Percentiles rank a stretch among this genome's conserved stretches.
These are phyloP conservation scores for Myrmecophaga tridactyla DNA, from an alignment of 2,113 vertebrate genomes.

Conservation along the genomic window DNA sequence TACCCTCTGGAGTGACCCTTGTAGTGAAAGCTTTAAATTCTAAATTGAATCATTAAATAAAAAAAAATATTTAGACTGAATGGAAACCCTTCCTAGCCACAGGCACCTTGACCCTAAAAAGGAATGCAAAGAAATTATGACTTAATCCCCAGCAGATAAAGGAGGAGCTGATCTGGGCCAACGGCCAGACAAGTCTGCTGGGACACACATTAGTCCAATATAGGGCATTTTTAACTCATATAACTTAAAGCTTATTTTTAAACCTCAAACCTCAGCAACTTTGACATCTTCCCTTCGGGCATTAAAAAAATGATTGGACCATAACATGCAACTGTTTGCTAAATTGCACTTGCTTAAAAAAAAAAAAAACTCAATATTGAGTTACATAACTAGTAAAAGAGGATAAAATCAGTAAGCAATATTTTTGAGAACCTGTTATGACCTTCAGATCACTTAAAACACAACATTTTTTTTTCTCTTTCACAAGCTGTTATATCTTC, in stretches of 20 bases:
- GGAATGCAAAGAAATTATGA: neutral
- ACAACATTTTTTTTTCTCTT: neutral
- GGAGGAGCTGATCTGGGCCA: neutral
- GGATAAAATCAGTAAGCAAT: neutral
- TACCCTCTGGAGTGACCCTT: neutral
- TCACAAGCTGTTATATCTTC: neutral
- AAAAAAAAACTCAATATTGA: conserved; percentile 33
- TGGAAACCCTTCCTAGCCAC: neutral
- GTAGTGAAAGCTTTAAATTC: neutral
- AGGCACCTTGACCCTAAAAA: neutral
- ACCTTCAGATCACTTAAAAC: conserved; percentile 45
- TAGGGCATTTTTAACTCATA: neutral
- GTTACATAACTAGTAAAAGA: conserved; percentile 32
- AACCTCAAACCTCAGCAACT: conserved; percentile 44
- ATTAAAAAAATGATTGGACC: neutral
- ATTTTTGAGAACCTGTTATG: neutral
- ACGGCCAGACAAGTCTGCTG: neutral
- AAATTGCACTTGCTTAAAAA: neutral
- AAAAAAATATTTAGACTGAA: neutral
- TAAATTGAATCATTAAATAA: neutral
- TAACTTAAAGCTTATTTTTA: conserved; percentile 44
- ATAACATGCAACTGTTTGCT: conserved; percentile 21
- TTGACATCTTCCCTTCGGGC: conserved; percentile 31
- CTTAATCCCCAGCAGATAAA: neutral
- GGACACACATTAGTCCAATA: neutral